Evolutionary conservation across 2,888 invertebrate species (phyloP).

Genomic region (Hedychridium roseum): DNA sequence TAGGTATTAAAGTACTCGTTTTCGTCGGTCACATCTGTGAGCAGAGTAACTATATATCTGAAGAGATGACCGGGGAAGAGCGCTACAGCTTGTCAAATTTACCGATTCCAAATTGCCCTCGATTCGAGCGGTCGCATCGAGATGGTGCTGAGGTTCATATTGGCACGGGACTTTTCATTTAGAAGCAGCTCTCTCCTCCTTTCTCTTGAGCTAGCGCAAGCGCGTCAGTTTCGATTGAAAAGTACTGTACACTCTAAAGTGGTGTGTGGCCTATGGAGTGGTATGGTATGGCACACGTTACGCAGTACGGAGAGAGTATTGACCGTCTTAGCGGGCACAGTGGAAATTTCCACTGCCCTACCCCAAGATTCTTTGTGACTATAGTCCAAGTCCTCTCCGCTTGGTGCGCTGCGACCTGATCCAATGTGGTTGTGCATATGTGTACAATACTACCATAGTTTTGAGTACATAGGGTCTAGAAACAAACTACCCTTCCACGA

Average conservation of each 20-base stretch:
- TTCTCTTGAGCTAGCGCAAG: neutral
- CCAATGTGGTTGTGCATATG: too few species aligned
- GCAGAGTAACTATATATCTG: too few species aligned
- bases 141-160: slow-evolving; percentile 48
- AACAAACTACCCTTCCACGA: too few species aligned
- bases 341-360: slow-evolving; percentile 63
- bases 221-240: slow-evolving; percentile 29
- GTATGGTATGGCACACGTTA: slow-evolving; percentile 42
- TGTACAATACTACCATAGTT: too few species aligned
- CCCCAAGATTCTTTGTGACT: slow-evolving; percentile 50
- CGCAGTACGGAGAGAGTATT: slow-evolving; percentile 58
- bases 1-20: too few species aligned
- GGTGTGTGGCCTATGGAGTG: slow-evolving; percentile 19
- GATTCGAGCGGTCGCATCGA: slow-evolving; percentile 43
- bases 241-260: slow-evolving; percentile 31
- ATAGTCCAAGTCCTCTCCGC: too few species aligned
- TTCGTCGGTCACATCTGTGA: slow-evolving; percentile 31
- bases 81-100: slow-evolving; percentile 35
- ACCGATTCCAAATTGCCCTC: slow-evolving; percentile 41
- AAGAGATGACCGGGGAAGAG: slow-evolving; percentile 29
- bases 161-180: slow-evolving; percentile 1
- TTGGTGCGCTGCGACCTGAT: too few species aligned
- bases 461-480: too few species aligned
- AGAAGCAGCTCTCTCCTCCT: slow-evolving; percentile 11
- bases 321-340: slow-evolving; percentile 60